phyloP scores from a whole-genome alignment of 2,113 vertebrate species.

The Tautogolabrus adspersus region DNA sequence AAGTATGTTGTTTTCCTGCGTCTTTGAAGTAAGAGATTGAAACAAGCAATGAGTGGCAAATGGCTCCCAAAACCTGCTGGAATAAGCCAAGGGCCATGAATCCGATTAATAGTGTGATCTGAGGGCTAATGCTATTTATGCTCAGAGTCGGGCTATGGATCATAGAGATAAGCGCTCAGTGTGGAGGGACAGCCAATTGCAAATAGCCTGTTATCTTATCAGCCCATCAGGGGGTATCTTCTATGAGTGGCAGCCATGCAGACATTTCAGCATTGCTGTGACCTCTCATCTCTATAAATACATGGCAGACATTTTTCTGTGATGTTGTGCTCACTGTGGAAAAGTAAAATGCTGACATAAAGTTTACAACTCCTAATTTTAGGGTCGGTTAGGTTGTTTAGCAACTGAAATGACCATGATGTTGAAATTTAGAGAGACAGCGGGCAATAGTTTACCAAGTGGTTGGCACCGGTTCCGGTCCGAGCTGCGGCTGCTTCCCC shows the following conservation, averaged over 20 bases:
- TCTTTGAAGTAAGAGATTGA: conserved; percentile 11
- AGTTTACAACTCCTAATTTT: too few relatives aligned
- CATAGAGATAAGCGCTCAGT: conserved; percentile 64
- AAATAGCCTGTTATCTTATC: conserved; percentile 63
- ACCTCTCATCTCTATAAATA: background rate
- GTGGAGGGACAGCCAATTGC: conserved; percentile 41
- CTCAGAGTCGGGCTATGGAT: conserved; percentile 59
- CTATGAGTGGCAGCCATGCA: conserved; percentile 5
- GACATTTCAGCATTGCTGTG: conserved; percentile 14
- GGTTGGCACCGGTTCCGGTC: too few relatives aligned
- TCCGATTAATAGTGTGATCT: conserved; percentile 72
- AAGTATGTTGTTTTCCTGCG: background rate
- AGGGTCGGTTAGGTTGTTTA: too few relatives aligned
- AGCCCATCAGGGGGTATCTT: conserved; percentile 43
- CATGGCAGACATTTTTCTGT: too few relatives aligned
- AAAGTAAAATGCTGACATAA: too few relatives aligned
- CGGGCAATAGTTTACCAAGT: too few relatives aligned
- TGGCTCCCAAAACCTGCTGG: conserved; percentile 20
- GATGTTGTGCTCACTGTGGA: too few relatives aligned
- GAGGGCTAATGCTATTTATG: conserved; percentile 61
- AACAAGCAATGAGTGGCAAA: conserved; percentile 19
- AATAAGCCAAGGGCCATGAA: conserved; percentile 67
- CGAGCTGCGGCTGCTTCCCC: too few relatives aligned
- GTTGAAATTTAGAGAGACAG: too few relatives aligned
- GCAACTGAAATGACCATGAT: too few relatives aligned